Percentiles rank a stretch among this genome's conserved stretches.
phyloP scores from a whole-genome alignment of 2,888 invertebrate species.

The Thalpophila matura region DNA sequence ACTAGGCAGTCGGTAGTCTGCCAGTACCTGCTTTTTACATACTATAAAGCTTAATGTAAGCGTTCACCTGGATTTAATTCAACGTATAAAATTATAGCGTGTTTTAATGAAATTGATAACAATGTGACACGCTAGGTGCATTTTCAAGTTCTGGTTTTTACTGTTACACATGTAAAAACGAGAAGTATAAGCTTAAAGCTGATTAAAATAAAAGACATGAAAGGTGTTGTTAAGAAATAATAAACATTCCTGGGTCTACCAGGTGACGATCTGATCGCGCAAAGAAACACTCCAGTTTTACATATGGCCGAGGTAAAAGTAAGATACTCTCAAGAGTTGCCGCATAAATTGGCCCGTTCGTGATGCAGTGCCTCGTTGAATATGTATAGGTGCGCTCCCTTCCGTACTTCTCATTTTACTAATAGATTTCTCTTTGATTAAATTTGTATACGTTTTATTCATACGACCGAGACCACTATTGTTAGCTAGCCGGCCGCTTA shows the following conservation, averaged over 20 bases:
- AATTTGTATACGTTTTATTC: slow-evolving; percentile 91
- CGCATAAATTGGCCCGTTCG: slow-evolving; percentile 90
- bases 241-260: slow-evolving; percentile 69
- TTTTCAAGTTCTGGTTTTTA: slow-evolving; percentile 59
- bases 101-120: slow-evolving; percentile 55
- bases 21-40: slow-evolving; percentile 51
- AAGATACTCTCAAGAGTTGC: slow-evolving; percentile 87
- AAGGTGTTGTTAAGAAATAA: slow-evolving; percentile 65
- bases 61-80: slow-evolving; percentile 60
- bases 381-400: slow-evolving; percentile 91
- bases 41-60: slow-evolving; percentile 55
- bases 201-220: slow-evolving; percentile 30
- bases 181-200: slow-evolving; percentile 26
- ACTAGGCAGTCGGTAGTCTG: slow-evolving; percentile 70
- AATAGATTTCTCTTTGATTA: slow-evolving; percentile 91
- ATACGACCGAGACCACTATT: slow-evolving; percentile 85
- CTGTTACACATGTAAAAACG: slow-evolving; percentile 6
- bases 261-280: slow-evolving; percentile 85
- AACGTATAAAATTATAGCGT: slow-evolving; percentile 47
- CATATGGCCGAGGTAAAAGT: slow-evolving; percentile 88
- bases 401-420: slow-evolving; percentile 91
- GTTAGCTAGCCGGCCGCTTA: slow-evolving; percentile 82
- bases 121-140: slow-evolving; percentile 64
- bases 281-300: slow-evolving; percentile 88
- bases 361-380: slow-evolving; percentile 91